Evolutionary conservation across 1,140 invertebrate genomes (phyloP), one percentile per base, ranked within the genome.

Genomic region (Eulimnadia texana): DNA sequence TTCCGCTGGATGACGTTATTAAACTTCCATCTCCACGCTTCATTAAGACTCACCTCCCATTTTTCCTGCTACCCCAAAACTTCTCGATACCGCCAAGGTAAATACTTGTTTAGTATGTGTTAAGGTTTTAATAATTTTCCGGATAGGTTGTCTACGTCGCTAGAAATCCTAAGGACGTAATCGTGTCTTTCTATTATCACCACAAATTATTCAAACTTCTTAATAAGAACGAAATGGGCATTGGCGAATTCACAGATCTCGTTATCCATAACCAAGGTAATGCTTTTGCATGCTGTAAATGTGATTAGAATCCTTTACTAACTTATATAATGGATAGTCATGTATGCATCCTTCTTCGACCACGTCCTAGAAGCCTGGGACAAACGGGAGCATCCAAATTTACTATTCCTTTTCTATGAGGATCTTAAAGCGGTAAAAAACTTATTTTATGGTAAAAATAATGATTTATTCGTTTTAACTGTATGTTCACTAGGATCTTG

Each of bases 141-240:
- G n/a, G n/a, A n/a, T n/a, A 93, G 85, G 82, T 95, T 1, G 84
- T 97, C 53, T 97, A 96, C 70, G 82, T 91, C 0, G 80, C 86
- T 0, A 79, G 94, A 53, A 94, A 97, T 75, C 91, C 93, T 1
- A 97, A 96, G 72, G 93, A 98, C 70, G 82, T 87, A 62, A 87
- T 88, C 52, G 90, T 97, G 0, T 95, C 91, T 0, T 93, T 87
- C 69, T 96, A 87, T 70, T 84, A 95, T 71, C 93, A 93, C 68
- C 83, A 81, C 65, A 79, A 74, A 65, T 66, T 83, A n/a, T 76
- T 90, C 16, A 83, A 88, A 64, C 77, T 80, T 25, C 56, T 63
- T 0, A 81, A 81, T 61, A 71, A 69, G 24, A 83, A 83, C 0
- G 77, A 79, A 27, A 70, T 77, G 60, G 65, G 70, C 13, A 65